These are phyloP conservation scores for Irena cyanogastra DNA, from an alignment of 2,113 vertebrate species.

Conservation along the genomic window DNA sequence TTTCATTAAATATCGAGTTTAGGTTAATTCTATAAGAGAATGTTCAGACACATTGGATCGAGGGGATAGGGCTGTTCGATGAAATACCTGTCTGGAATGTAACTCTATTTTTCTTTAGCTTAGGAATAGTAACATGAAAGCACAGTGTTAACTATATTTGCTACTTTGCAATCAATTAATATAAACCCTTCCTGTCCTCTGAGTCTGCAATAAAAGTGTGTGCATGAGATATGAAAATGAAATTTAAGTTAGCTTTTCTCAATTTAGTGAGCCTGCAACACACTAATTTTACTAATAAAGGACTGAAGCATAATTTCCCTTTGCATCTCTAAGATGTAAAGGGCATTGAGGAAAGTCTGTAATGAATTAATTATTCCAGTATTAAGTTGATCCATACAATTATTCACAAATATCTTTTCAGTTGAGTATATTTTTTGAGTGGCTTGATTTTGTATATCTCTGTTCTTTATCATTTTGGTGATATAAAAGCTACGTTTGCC, in stretches of 20 bases:
- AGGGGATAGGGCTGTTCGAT: background rate
- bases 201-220: background rate
- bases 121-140: background rate
- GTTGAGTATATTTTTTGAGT: background rate
- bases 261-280: background rate
- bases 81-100: background rate
- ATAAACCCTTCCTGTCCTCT: background rate
- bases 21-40: background rate
- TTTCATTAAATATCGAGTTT: background rate
- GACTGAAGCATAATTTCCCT: background rate
- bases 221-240: background rate
- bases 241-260: background rate
- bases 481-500: background rate
- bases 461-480: background rate
- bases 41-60: background rate
- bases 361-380: background rate
- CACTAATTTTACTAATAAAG: background rate
- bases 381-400: background rate
- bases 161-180: background rate
- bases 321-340: background rate
- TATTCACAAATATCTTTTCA: background rate
- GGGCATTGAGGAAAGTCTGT: background rate
- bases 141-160: background rate
- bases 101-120: background rate
- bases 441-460: background rate